These are phyloP conservation scores for Orthonychiurus folsomi DNA, from an alignment of 2,888 invertebrate species.

Conservation along the genomic window DNA sequence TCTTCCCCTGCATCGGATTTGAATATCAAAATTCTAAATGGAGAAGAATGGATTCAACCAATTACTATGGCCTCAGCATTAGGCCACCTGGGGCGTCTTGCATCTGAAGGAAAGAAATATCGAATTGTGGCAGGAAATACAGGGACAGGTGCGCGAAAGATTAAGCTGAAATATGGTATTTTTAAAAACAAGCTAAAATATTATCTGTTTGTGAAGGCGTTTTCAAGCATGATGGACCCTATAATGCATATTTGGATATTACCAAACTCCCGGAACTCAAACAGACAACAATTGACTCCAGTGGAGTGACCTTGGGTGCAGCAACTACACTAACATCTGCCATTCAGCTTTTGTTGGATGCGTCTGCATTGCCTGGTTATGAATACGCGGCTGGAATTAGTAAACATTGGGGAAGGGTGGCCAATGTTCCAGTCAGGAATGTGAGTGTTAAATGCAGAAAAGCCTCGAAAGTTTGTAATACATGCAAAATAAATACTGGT, in stretches of 20 bases:
- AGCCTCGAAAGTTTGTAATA: not conserved
- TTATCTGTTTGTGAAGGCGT: conserved; percentile 19
- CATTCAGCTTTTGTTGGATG: conserved; percentile 46
- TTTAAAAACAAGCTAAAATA: conserved; percentile 7
- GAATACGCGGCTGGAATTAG: conserved; percentile 52
- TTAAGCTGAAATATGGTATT: too few relatives aligned
- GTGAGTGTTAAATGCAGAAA: too few relatives aligned
- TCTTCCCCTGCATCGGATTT: not conserved
- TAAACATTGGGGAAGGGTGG: conserved; percentile 60
- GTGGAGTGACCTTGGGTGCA: conserved; percentile 51
- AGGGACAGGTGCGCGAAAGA: conserved; percentile 56
- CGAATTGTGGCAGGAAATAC: conserved; percentile 65
- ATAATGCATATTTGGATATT: conserved; percentile 55
- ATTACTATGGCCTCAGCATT: conserved; percentile 20
- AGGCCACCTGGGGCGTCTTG: conserved; percentile 15
- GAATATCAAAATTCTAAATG: conserved; percentile 13
- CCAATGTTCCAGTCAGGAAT: conserved; percentile 58
- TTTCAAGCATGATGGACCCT: conserved; percentile 32
- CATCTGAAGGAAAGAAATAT: conserved; percentile 44
- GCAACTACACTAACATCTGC: conserved; percentile 53
- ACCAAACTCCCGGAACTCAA: conserved; percentile 53
- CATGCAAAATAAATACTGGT: not conserved
- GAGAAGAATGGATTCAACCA: conserved; percentile 33
- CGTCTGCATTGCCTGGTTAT: conserved; percentile 45
- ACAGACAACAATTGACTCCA: conserved; percentile 22